Conservation (phyloP, 2,797 vertebrate species). For the Cynopterus sphinx region DNA sequence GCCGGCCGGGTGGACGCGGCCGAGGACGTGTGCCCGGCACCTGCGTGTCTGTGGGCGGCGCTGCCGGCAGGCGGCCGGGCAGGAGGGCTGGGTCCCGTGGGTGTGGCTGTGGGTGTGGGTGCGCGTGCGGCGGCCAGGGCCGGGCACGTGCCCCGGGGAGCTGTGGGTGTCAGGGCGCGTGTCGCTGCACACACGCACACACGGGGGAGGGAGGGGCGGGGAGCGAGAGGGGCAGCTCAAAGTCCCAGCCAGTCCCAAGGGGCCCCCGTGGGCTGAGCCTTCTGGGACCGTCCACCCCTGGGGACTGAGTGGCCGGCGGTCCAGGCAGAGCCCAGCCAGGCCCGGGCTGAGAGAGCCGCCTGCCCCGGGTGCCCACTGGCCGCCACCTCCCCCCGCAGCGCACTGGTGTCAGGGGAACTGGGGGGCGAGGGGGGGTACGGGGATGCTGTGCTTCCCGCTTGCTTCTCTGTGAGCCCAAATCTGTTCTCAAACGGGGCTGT, state of each 20-base stretch:
- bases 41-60: neutral
- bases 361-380: rapidly evolving
- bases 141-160: neutral
- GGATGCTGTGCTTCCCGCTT: rapidly evolving
- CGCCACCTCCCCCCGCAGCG: rapidly evolving
- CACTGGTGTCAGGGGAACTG: rapidly evolving
- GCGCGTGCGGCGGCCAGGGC: neutral
- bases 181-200: neutral
- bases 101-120: neutral
- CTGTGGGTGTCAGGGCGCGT: neutral
- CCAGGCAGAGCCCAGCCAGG: neutral
- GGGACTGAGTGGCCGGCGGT: neutral
- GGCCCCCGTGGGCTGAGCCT: rapidly evolving
- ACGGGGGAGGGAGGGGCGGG: too few relatives aligned
- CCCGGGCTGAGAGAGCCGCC: rapidly evolving
- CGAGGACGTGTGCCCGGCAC: neutral
- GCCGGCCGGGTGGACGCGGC: neutral
- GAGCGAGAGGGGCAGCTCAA: too few relatives aligned
- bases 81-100: neutral
- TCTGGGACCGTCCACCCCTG: rapidly evolving
- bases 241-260: too few relatives aligned
- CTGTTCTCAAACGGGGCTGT: too few relatives aligned
- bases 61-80: neutral
- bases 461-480: neutral
- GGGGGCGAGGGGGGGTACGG: rapidly evolving